Evolutionary conservation across 1,140 invertebrate genomes (phyloP), one percentile per base, ranked within the genome.

Genomic region (Heliconius melpomene): DNA sequence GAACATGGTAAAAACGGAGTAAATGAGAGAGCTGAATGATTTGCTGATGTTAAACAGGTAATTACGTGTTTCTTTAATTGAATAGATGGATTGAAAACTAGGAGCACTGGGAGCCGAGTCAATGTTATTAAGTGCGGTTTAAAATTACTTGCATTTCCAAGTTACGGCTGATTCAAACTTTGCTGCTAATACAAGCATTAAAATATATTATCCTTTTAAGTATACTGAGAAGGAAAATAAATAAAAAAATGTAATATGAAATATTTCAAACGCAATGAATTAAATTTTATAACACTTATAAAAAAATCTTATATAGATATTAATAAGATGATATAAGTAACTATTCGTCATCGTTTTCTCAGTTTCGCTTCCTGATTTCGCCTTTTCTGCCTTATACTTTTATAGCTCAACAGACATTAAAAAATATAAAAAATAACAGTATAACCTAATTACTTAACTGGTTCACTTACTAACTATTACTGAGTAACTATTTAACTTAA

Each of bases 1-100:
- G 46, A 50, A 26, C 36, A 36, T 66, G 38, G 74, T 50, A 79
- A 79, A 75, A 75, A 79, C 71, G 6, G 16, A 46, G n/a, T 50
- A 70, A 77, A 38, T 29, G 75, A 8, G 75, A 13, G 75, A 46
- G 38, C 66, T 70, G 57, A 77, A 77, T 71, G 75, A 77, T 70
- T 77, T 77, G 75, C 46, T 60, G 66, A 23, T n/a, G 72, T 80
- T 77, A 71, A 84, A 75, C 26, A 66, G 74, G 54, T 79, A 72
- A 81, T 85, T 81, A 81, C 71, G 80, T 57, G 79, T 78, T 76
- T 75, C 60, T 79, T 84, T 83, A 84, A 84, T 83, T 83, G 79
- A 83, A 84, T 78, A 84, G 79, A 84, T 74, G 81, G 11, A 40
- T 77, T 80, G 79, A 82, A 83, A 84, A 83, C 79, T 70, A 77